These are phyloP conservation scores for Deilephila porcellus DNA, from an alignment of 2,888 invertebrate genomes.

Conservation along the genomic window DNA sequence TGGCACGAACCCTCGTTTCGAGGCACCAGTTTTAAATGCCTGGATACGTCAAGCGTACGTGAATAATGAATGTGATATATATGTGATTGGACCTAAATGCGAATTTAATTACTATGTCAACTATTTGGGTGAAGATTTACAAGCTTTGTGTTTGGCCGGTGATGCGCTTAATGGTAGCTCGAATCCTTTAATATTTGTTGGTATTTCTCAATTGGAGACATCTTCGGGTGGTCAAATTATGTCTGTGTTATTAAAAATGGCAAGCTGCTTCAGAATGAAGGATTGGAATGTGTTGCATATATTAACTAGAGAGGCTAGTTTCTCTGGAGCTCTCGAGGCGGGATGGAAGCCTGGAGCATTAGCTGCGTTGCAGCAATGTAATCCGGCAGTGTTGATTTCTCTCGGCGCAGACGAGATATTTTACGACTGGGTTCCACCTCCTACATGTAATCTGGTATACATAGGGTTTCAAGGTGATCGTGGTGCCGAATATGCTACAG, in stretches of 20 bases:
- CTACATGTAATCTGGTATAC: slow-evolving; percentile 93
- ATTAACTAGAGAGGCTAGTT: slow-evolving; percentile 95
- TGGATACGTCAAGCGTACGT: slow-evolving; percentile 96
- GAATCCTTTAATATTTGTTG: slow-evolving; percentile 71
- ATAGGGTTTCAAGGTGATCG: slow-evolving; percentile 97
- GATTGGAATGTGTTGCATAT: slow-evolving; percentile 90
- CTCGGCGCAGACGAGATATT: slow-evolving; percentile 96
- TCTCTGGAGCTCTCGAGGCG: slow-evolving; percentile 97
- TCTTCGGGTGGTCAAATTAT: slow-evolving; percentile 51
- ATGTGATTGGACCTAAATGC: slow-evolving; percentile 93
- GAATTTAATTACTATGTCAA: slow-evolving; percentile 91
- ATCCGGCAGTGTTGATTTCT: slow-evolving; percentile 92
- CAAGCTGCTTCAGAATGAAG: slow-evolving; percentile 36
- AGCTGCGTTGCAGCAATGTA: slow-evolving; percentile 81
- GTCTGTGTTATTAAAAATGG: slow-evolving; percentile 47
- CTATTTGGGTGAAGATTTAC: slow-evolving; percentile 57
- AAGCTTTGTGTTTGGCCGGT: slow-evolving; percentile 45
- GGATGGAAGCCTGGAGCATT: slow-evolving; percentile 93
- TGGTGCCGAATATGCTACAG: slow-evolving; percentile 95
- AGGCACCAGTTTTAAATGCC: slow-evolving; percentile 97
- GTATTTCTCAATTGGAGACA: slow-evolving; percentile 60
- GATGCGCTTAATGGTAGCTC: slow-evolving; percentile 53
- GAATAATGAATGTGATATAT: slow-evolving; percentile 94
- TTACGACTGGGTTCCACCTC: slow-evolving; percentile 89
- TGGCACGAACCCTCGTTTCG: slow-evolving; percentile 98